Percentiles rank a stretch among this genome's conserved stretches.
These are phyloP conservation scores for Diloba caeruleocephala DNA, from an alignment of 2,888 invertebrate species.

Conservation along the genomic window DNA sequence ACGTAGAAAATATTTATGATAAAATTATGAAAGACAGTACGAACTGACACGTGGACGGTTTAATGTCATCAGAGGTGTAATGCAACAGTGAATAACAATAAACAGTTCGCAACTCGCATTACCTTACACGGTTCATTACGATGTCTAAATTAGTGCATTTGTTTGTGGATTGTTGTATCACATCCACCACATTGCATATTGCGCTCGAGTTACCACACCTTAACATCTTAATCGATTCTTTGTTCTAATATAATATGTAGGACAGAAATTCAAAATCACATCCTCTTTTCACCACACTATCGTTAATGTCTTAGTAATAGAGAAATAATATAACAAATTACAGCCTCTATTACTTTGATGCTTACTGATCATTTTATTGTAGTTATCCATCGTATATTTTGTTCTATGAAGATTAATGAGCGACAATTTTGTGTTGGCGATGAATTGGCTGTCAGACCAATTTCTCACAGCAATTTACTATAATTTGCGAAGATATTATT, in stretches of 20 bases:
- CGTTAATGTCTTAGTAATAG: constrained; percentile 20
- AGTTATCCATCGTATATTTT: constrained; percentile 28
- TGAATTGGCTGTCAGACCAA: constrained; percentile 40
- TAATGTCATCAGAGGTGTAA: no score
- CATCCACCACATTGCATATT: no score
- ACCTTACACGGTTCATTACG: no score
- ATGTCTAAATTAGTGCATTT: no score
- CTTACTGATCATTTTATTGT: constrained; percentile 27
- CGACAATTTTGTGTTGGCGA: constrained; percentile 30
- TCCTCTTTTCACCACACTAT: constrained; percentile 1
- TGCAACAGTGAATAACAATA: no score
- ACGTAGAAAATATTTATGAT: no score
- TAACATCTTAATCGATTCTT: no score
- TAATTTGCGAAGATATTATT: constrained; percentile 36
- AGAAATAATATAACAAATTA: constrained; percentile 42
- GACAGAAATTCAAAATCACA: background rate
- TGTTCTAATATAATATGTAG: background rate
- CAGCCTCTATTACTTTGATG: constrained; percentile 16
- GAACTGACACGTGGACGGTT: no score
- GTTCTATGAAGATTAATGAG: constrained; percentile 50
- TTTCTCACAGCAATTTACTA: constrained; percentile 44
- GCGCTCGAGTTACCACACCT: background rate
- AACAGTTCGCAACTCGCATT: no score
- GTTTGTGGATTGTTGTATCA: no score
- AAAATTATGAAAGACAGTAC: no score